phyloP scores from a whole-genome alignment of 2,797 vertebrate genomes.

The Meda fulgida region DNA sequence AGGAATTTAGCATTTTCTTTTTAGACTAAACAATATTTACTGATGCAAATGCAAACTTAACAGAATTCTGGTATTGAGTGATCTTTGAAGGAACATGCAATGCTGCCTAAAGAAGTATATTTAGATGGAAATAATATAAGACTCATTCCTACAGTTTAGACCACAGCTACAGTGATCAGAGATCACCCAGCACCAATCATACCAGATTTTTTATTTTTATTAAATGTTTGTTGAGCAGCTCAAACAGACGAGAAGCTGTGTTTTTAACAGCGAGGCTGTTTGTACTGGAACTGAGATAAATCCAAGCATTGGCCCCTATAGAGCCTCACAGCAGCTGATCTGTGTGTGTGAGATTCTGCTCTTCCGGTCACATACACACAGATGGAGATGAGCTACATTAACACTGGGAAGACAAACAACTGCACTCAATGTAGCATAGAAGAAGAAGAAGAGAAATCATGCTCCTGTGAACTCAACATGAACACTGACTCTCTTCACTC shows the following conservation, averaged over 20 bases:
- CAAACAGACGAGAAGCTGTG: background rate
- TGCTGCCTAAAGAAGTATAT: background rate
- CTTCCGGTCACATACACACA: conserved; percentile 46
- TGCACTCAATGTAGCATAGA: conserved; percentile 31
- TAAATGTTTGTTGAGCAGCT: background rate
- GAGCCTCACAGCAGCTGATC: background rate
- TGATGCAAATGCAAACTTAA: background rate
- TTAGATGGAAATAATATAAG: too few species aligned
- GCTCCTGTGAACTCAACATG: conserved; percentile 4
- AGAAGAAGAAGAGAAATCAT: background rate
- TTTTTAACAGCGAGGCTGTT: background rate
- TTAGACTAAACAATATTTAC: background rate
- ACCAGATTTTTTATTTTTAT: background rate
- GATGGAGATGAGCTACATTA: conserved; percentile 65
- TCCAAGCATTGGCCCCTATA: background rate
- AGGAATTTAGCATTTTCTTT: background rate
- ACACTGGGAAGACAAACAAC: conserved; percentile 55
- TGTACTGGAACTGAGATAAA: background rate
- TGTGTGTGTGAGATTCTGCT: conserved; percentile 33
- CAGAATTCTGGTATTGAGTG: background rate
- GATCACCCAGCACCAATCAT: too few species aligned
- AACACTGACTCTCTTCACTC: background rate
- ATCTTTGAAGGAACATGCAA: background rate
- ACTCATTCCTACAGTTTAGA: too few species aligned
- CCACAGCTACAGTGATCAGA: background rate